Evolutionary conservation across 2,113 vertebrate species (phyloP), one percentile per base, ranked within the genome.

Genomic region (Apeltes quadracus): DNA sequence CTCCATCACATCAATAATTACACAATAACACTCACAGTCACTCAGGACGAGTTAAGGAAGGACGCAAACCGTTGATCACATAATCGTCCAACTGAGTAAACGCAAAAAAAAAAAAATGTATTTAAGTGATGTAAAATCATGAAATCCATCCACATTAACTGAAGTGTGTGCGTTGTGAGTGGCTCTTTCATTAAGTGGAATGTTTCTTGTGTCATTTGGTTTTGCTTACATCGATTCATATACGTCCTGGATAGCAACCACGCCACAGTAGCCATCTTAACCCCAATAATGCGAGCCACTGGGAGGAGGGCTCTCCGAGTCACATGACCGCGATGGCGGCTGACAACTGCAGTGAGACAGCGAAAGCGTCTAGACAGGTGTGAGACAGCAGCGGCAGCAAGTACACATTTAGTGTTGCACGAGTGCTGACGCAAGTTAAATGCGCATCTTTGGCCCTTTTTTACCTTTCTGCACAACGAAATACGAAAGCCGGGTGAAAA

Each of bases 221-320:
- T 48, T 48, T 13, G 22, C 39, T 75, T 54, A 57, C 53, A 23
- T 83, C 61, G 39, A 67, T 27, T 75, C 68, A 59, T 82, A 83
- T 79, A 78, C 64, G 65, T 71, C 75, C 84, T 54, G 69, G 39
- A 48, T 43, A 76, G 78, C 68, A 83, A 76, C 71, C 90, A 76
- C 58, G 36, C 74, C 34, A 82, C 36, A 79, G 89, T 80, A 82
- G 91, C 88, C 92, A 93, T 93, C 88, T 92, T 93, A 88, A 63
- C 82, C 82, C 53, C 74, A 74, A 82, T 83, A 85, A 38, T 6
- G 32, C 6, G 61, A 82, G 84, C 83, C 75, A 71, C 12, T 54
- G 78, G 69, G 82, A 82, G 82, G 86, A 79, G 80, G 82, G 29
- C 55, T 72, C 48, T 39, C 65, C 41, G 56, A 76, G 87, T 90